Percentiles rank a stretch among this genome's conserved stretches.
Conservation (phyloP, 2,888 invertebrate genomes). For the Xanthorhoe designata region DNA sequence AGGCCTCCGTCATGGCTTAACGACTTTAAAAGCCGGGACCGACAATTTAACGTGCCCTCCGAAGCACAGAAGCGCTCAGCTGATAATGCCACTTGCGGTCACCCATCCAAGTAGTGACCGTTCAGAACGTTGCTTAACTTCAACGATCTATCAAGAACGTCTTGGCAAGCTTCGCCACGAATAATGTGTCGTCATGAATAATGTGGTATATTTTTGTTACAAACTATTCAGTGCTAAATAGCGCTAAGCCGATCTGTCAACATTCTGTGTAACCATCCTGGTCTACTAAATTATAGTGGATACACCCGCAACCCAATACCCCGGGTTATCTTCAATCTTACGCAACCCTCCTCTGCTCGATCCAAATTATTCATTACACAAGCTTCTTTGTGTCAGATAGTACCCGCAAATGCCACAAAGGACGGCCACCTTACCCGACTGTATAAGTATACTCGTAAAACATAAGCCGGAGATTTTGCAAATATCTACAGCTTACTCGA, state of each 20-base stretch:
- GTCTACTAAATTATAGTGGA: slow-evolving; percentile 37
- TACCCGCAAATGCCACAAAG: slow-evolving; percentile 43
- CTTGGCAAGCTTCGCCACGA: no score
- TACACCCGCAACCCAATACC: slow-evolving; percentile 40
- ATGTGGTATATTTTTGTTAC: background rate
- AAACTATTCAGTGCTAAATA: background rate
- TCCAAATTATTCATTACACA: slow-evolving; percentile 46
- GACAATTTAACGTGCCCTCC: no score
- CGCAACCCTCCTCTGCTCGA: slow-evolving; percentile 35
- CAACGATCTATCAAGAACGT: no score
- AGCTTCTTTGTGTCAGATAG: slow-evolving; percentile 45
- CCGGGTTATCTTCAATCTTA: slow-evolving; percentile 41
- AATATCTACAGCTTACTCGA: slow-evolving; percentile 13
- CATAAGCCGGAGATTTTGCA: slow-evolving; percentile 31
- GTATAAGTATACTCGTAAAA: slow-evolving; percentile 38
- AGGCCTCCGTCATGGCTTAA: no score
- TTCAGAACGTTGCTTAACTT: no score
- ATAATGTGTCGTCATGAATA: no score
- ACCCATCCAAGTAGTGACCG: no score
- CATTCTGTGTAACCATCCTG: slow-evolving; percentile 8
- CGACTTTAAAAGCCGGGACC: no score
- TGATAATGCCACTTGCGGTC: no score
- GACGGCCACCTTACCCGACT: slow-evolving; percentile 37
- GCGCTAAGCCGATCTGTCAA: background rate
- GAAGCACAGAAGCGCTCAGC: no score